A percentile compares a stretch with the other conserved stretches of the same genome.
Evolutionary conservation across 2,888 invertebrate species (phyloP).

Genomic region (Dolomedes plantarius): DNA sequence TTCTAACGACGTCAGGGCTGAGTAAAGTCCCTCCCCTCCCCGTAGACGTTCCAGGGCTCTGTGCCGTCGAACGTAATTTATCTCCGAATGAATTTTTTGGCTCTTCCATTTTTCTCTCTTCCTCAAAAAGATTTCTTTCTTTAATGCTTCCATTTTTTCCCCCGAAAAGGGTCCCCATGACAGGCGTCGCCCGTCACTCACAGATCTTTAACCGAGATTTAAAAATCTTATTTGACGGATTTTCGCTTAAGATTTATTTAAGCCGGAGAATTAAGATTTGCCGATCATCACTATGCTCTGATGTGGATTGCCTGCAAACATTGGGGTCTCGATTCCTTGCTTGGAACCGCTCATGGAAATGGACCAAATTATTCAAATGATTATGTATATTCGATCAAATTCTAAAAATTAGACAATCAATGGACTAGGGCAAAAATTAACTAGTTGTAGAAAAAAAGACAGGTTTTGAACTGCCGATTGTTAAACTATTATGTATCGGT

Average conservation of each 20-base stretch:
- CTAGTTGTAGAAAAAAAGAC: too few relatives aligned
- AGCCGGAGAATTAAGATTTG: conserved; percentile 44
- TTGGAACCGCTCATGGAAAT: too few relatives aligned
- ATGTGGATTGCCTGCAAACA: too few relatives aligned
- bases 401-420: too few relatives aligned
- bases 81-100: conserved; percentile 67
- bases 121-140: conserved; percentile 66
- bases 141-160: conserved; percentile 41
- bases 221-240: conserved; percentile 44
- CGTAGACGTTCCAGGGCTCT: conserved; percentile 56
- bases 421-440: too few relatives aligned
- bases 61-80: conserved; percentile 65
- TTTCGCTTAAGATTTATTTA: conserved; percentile 60
- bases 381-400: too few relatives aligned
- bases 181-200: conserved; percentile 62
- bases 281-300: too few relatives aligned
- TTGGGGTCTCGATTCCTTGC: too few relatives aligned
- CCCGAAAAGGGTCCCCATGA: conserved; percentile 31
- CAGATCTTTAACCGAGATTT: conserved; percentile 59
- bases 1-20: conserved; percentile 53
- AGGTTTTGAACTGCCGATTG: too few relatives aligned
- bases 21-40: conserved; percentile 31
- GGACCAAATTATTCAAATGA: too few relatives aligned
- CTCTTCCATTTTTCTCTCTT: conserved; percentile 60
- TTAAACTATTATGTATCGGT: too few relatives aligned